phyloP scores from a whole-genome alignment of 2,113 vertebrate genomes.

The Aspiorhynchus laticeps region DNA sequence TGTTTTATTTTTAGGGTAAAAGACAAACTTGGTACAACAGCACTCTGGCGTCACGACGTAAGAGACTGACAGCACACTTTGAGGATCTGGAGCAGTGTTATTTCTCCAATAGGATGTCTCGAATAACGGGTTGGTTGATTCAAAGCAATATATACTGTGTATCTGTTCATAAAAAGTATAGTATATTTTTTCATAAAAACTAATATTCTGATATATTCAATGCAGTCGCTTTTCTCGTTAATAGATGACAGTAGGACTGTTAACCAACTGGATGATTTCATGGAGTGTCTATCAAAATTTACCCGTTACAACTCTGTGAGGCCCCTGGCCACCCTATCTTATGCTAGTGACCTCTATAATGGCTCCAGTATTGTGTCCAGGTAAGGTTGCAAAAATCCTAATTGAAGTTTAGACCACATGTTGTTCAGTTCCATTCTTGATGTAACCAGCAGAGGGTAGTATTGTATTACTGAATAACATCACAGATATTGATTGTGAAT shows the following conservation, averaged over 20 bases:
- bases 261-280: constrained; percentile 97
- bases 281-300: constrained; percentile 97
- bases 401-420: neutral
- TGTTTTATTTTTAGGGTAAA: constrained; percentile 80
- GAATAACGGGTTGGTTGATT: constrained; percentile 84
- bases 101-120: constrained; percentile 97
- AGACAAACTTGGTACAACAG: constrained; percentile 97
- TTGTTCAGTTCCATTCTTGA: neutral
- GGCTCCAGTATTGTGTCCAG: constrained; percentile 99
- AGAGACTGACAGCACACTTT: constrained; percentile 95
- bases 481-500: neutral
- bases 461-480: constrained; percentile 30
- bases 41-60: constrained; percentile 91
- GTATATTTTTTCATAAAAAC: neutral
- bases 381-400: constrained; percentile 70
- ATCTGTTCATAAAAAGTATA: neutral
- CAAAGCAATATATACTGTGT: neutral
- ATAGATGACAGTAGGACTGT: constrained; percentile 92
- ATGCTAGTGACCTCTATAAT: constrained; percentile 97
- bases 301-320: constrained; percentile 97
- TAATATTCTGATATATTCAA: constrained; percentile 3
- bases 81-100: constrained; percentile 99
- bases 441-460: constrained; percentile 53
- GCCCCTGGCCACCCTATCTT: constrained; percentile 93
- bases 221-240: constrained; percentile 41